Base-by-base conservation (phyloP, 2,888 invertebrate genomes). In the Lithophane leautieri region DNA sequence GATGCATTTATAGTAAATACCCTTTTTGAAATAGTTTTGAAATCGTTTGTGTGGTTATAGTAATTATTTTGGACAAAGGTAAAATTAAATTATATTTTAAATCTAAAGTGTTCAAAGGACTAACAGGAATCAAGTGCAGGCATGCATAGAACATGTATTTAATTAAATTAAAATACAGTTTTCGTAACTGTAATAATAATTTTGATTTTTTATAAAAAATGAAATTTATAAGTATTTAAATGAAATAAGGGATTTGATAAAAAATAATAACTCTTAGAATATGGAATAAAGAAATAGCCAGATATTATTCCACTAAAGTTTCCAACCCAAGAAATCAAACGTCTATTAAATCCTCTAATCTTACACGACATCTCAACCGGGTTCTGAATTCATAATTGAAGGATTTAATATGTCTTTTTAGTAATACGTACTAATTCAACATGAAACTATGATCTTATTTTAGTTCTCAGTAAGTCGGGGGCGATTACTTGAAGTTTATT, bases 381-480 rank as follows among this genome's bases (percentile, higher is more conserved):
- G 73, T 82, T 75, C 78, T 76, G 80, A 84, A 87, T 87, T 56
- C 61, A 71, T 81, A 78, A 81, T 81, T 58, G 76, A 70, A 68
- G 70, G 79, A 66, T 82, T 86, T 77, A 74, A 63, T 42, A 61
- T 44, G 82, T 76, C 78, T 80, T n/a, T 75, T 58, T n/a, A 56
- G 34, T 69, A 72, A 70, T 47, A 34, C 50, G 58, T 9, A 12
- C 25, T 76, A 68, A 77, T 75, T 60, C 40, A 14, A 47, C 34
- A 12, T 70, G 42, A 68, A 67, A 73, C 70, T 76, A 68, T 70
- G 54, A 76, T 69, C 58, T 50, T 19, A 34, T 52, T 66, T 71
- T 12, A 65, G 34, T 19, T 40, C 68, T 14, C n/a, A 47, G 34
- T 34, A 25, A 60, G 56, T 52, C 71, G 0, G 19, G n/a, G 40